Evolutionary conservation across 2,888 invertebrate genomes (phyloP), one percentile per base, ranked within the genome.

Genomic region (Aleiodes leptofemur): DNA sequence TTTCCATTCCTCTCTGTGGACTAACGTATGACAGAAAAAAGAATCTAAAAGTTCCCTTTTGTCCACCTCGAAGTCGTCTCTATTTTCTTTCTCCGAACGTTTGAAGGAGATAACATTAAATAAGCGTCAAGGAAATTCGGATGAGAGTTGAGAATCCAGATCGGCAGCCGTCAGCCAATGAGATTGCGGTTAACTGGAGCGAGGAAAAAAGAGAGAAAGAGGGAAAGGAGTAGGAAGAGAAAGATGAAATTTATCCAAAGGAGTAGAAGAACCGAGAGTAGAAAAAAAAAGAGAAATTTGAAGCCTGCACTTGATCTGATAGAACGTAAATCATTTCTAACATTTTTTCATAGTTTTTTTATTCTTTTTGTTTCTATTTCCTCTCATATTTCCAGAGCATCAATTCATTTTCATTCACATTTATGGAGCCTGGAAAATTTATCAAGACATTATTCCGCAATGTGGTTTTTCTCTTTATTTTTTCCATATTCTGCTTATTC

Each of bases 91-190:
- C 38, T 34, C 9, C 13, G 8, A 23, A 43, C n/a, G 13, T 11
- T 68, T n/a, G 8, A 51, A 13, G 51, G 31, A 68, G 51, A 29
- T 23, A 13, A 23, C 8, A 43, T 43, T 9, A 43, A 43, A 8
- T 43, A 38, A 14, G 31, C 29, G 31, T 13, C 29, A 31, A 31
- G 50, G 73, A 69, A 69, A 74, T 69, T 69, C 59, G 48, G n/a
- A 48, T 50, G 43, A 50, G 73, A 38, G 34, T 69, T 50, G 43
- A 50, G 73, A 38, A 38, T 69, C 69, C 53, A 59, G 50, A 69
- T 74, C 43, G 61, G 23, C 59, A 23, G 59, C 51, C 38, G 51
- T 61, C 51, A 50, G 34, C 69, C 69, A 74, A 74, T 74, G 23
- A 59, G 53, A 69, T 72, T 55, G n/a, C 34, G 13, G 31, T 53